These are phyloP conservation scores for Brachionus koreanus DNA, from an alignment of 1,140 invertebrate genomes.

Conservation along the genomic window DNA sequence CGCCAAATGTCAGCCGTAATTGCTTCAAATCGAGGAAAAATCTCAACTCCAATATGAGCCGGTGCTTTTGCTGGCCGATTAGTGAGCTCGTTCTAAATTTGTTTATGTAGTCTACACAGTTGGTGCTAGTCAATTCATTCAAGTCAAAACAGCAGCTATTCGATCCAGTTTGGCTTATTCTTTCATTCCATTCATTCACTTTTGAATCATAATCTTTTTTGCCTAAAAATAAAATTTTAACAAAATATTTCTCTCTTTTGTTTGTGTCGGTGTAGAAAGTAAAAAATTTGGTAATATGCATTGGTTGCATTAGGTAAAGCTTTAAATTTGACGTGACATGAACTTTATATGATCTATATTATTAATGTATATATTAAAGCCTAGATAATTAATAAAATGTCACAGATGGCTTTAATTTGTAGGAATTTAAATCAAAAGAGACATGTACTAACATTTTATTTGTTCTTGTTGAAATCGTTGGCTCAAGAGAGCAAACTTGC, in stretches of 20 bases:
- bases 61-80: conserved; percentile 11
- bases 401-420: not conserved
- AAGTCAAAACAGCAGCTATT: not conserved
- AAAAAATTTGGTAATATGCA: not conserved
- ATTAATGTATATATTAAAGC: not conserved
- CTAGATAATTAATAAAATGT: not conserved
- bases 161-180: not conserved
- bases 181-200: not conserved
- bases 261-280: too few species aligned
- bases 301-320: not conserved
- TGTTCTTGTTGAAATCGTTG: not conserved
- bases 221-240: not conserved
- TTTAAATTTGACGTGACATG: not conserved
- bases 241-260: not conserved
- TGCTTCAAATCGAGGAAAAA: conserved; percentile 34
- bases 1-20: not conserved
- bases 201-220: not conserved
- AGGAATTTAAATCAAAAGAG: not conserved
- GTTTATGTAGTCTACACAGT: not conserved
- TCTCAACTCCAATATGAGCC: not conserved
- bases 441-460: not conserved
- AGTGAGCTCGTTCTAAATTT: not conserved
- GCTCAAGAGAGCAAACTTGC: not conserved
- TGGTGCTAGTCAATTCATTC: not conserved
- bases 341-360: not conserved